Percentiles rank a stretch among this genome's conserved stretches.
phyloP scores from a whole-genome alignment of 2,888 invertebrate genomes.

The Antheraea assamensis region DNA sequence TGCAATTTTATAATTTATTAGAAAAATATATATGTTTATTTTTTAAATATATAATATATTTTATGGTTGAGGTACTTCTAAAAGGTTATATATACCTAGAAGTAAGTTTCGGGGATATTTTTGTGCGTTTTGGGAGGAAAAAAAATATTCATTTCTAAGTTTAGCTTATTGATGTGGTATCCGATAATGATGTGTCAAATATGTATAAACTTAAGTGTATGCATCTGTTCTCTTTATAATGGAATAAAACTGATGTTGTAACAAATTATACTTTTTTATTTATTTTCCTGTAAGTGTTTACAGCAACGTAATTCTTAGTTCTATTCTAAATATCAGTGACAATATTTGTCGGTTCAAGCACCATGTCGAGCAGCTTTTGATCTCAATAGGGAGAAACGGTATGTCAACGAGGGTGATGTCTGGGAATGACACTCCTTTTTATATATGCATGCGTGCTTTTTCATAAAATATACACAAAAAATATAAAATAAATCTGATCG shows the following conservation, averaged over 20 bases:
- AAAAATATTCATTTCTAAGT: conserved; percentile 1
- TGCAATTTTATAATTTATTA: conserved; percentile 67
- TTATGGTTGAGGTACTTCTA: conserved; percentile 61
- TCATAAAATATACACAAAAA: too few species aligned
- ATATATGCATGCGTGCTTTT: too few species aligned
- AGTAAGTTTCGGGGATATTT: conserved; percentile 46
- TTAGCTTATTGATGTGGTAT: background rate
- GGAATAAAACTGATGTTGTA: conserved; percentile 77
- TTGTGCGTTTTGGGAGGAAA: conserved; percentile 35
- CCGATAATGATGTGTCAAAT: conserved; percentile 19
- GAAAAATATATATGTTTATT: conserved; percentile 41
- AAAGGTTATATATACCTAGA: conserved; percentile 37
- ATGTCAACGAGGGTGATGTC: too few species aligned
- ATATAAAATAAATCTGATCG: too few species aligned
- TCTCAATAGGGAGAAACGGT: too few species aligned
- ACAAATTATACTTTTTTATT: conserved; percentile 38
- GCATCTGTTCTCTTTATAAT: conserved; percentile 77
- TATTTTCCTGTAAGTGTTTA: background rate
- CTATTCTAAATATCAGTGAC: background rate
- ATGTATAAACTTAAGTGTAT: conserved; percentile 38
- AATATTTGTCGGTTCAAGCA: too few species aligned
- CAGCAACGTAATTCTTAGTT: background rate
- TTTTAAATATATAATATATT: conserved; percentile 33
- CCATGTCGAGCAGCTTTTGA: too few species aligned
- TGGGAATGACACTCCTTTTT: too few species aligned